phyloP scores from a whole-genome alignment of 2,113 vertebrate genomes.

The Herpetotheres cachinnans region DNA sequence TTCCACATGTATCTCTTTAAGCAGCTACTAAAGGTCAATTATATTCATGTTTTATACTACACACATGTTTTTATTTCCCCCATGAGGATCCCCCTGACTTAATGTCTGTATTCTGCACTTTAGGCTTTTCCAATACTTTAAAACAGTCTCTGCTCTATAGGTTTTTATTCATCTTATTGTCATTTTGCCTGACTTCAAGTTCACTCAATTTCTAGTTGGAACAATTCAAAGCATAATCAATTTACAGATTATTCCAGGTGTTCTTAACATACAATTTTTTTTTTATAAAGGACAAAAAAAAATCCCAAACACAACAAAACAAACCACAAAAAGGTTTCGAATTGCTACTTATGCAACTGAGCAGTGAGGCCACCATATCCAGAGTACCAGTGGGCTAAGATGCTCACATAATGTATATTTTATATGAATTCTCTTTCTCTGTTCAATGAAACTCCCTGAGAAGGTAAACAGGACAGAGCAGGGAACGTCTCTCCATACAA shows the following conservation, averaged over 20 bases:
- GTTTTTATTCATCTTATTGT: background rate
- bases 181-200: background rate
- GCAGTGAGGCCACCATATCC: background rate
- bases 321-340: background rate
- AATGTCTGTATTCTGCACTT: background rate
- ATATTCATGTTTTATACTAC: background rate
- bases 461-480: background rate
- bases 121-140: background rate
- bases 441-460: background rate
- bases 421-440: background rate
- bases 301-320: background rate
- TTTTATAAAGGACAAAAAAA: background rate
- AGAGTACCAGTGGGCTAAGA: background rate
- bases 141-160: background rate
- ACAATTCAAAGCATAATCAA: background rate
- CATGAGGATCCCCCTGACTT: background rate
- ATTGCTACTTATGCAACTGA: background rate
- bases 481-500: background rate
- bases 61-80: background rate
- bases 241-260: background rate
- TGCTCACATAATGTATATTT: background rate
- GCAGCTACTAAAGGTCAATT: background rate
- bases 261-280: background rate
- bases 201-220: background rate
- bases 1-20: background rate